phyloP scores from a whole-genome alignment of 2,888 invertebrate species.

The Caenorhabditis plicata region DNA sequence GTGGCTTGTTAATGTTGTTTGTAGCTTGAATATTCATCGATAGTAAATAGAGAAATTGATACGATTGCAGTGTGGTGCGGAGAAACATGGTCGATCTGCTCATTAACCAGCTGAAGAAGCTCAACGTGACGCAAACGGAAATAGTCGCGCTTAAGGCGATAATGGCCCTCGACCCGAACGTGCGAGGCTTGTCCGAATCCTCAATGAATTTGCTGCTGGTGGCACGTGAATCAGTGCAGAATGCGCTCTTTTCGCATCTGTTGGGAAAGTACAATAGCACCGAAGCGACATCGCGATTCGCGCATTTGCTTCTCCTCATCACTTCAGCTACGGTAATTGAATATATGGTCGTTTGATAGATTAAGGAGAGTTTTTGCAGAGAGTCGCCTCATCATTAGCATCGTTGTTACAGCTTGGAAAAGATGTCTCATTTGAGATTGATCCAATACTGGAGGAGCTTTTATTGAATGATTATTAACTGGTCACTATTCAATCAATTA shows the following conservation, averaged over 20 bases:
- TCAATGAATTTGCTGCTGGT: constrained; percentile 21
- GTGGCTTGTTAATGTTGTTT: no score
- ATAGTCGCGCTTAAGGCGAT: constrained; percentile 61
- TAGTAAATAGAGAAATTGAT: neutral
- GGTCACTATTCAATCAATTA: neutral
- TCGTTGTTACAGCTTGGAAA: constrained; percentile 37
- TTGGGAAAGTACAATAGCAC: constrained; percentile 17
- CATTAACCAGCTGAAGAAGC: constrained; percentile 30
- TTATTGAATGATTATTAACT: constrained; percentile 22
- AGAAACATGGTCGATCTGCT: constrained; percentile 40
- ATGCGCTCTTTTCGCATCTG: constrained; percentile 55
- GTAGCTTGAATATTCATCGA: no score
- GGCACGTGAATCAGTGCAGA: constrained; percentile 57
- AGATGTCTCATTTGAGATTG: constrained; percentile 31
- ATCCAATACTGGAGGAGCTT: constrained; percentile 39
- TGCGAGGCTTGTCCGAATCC: constrained; percentile 31
- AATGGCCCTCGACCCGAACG: constrained; percentile 59
- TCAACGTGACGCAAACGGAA: constrained; percentile 50
- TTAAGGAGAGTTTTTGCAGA: constrained; percentile 35
- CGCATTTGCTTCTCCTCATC: constrained; percentile 52
- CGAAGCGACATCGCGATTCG: constrained; percentile 56
- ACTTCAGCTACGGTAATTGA: constrained; percentile 54
- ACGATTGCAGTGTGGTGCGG: constrained; percentile 37
- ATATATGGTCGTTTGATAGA: constrained; percentile 3
- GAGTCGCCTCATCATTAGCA: constrained; percentile 44